phyloP scores from a whole-genome alignment of 2,888 invertebrate species.

The Punctoribates punctum region DNA sequence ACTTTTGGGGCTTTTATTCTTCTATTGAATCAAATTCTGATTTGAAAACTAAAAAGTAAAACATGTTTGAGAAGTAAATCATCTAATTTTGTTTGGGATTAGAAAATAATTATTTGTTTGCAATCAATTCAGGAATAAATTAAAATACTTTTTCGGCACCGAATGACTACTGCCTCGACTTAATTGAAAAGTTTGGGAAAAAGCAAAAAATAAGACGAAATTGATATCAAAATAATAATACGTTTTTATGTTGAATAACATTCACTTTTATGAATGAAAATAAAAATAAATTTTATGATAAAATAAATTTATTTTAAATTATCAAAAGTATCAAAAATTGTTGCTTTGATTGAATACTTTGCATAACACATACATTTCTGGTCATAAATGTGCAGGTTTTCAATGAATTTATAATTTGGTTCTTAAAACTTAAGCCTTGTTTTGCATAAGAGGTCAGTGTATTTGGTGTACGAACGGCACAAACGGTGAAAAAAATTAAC shows the following conservation, averaged over 20 bases:
- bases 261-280: constrained; percentile 3
- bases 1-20: neutral
- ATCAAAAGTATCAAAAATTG: neutral
- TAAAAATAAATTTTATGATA: neutral
- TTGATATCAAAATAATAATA: neutral
- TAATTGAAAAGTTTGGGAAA: neutral
- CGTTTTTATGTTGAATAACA: neutral
- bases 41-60: neutral
- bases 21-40: neutral
- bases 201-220: neutral
- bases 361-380: neutral
- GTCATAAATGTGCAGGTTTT: neutral
- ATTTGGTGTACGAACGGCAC: constrained; percentile 5
- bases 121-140: neutral
- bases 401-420: neutral
- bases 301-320: neutral
- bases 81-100: neutral
- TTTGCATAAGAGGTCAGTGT: constrained; percentile 29
- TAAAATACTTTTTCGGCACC: neutral
- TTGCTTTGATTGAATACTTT: neutral
- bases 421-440: neutral
- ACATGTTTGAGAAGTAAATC: neutral
- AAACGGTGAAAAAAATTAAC: too few species aligned
- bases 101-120: neutral
- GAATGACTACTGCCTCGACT: neutral